Conservation (phyloP, 2,888 invertebrate species). For the Sepiola atlantica region DNA sequence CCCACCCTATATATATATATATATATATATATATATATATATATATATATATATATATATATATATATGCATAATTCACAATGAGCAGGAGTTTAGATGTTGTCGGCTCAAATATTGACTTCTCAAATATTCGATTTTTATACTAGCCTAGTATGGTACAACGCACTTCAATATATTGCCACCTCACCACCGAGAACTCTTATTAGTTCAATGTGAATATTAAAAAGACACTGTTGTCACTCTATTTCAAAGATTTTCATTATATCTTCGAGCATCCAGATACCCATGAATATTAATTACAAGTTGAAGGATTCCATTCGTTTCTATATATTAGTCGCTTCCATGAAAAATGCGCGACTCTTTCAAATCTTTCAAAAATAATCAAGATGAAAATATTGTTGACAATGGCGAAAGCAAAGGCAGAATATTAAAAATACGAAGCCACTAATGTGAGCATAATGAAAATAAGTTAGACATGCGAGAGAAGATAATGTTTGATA, state of each 20-base stretch:
- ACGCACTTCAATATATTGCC: no score
- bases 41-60: no score
- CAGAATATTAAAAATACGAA: not conserved
- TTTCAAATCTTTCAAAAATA: not conserved
- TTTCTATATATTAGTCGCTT: not conserved
- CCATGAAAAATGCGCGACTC: not conserved
- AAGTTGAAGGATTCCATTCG: not conserved
- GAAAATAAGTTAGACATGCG: not conserved
- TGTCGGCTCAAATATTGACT: no score
- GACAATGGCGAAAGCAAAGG: not conserved
- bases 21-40: no score
- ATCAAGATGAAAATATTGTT: not conserved
- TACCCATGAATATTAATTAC: not conserved
- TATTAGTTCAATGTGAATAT: no score
- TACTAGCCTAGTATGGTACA: no score
- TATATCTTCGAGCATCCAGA: not conserved
- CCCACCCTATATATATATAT: no score
- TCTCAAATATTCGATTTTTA: no score
- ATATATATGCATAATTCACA: no score
- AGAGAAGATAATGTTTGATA: not conserved
- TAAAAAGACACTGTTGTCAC: not conserved
- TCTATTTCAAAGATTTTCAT: not conserved
- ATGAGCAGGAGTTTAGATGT: no score
- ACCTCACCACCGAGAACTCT: no score
- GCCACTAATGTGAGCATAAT: not conserved